Evolutionary conservation across 2,113 vertebrate species (phyloP).

Genomic region (Ictalurus punctatus): DNA sequence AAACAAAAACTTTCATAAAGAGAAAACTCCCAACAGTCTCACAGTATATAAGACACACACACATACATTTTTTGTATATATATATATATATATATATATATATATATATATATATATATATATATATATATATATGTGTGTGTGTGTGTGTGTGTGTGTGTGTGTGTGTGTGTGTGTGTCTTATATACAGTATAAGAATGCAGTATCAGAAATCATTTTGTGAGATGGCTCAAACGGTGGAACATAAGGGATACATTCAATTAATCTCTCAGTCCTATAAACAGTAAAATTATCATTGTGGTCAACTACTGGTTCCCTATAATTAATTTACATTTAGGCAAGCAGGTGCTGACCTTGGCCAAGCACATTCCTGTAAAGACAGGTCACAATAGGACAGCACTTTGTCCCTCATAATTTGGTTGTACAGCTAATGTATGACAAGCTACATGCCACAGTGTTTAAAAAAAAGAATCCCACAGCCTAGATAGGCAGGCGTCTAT

Average conservation of each 20-base stretch:
- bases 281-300: neutral
- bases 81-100: too few relatives aligned
- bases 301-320: neutral
- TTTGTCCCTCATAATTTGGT: constrained; percentile 41
- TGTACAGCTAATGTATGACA: constrained; percentile 27
- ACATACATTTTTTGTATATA: too few relatives aligned
- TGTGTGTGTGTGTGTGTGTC: too few relatives aligned
- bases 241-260: constrained; percentile 1
- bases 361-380: neutral
- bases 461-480: neutral
- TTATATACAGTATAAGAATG: too few relatives aligned
- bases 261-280: constrained; percentile 3
- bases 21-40: neutral
- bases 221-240: neutral
- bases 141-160: too few relatives aligned
- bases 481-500: neutral
- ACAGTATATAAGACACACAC: too few relatives aligned
- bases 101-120: too few relatives aligned
- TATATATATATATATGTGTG: too few relatives aligned
- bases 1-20: neutral
- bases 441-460: constrained; percentile 35
- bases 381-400: neutral
- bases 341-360: constrained; percentile 24
- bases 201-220: neutral
- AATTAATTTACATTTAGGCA: constrained; percentile 14